phyloP scores from a whole-genome alignment of 2,888 invertebrate genomes.

The Agrotis exclamationis region DNA sequence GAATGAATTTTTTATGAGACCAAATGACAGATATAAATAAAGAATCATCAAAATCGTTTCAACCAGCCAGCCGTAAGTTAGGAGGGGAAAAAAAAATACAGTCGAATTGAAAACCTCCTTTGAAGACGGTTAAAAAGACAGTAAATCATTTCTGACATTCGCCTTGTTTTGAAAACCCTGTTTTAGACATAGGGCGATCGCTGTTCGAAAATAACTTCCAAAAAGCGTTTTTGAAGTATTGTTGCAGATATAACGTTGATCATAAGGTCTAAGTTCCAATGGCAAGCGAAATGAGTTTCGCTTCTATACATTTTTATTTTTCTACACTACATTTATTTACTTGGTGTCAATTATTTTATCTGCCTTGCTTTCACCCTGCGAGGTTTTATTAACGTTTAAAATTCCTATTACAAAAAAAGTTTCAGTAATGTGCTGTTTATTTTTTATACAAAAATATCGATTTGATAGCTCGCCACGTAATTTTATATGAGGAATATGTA shows the following conservation, averaged over 20 bases:
- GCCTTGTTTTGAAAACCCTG: too few relatives aligned
- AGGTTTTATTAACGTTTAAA: constrained; percentile 16
- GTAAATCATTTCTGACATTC: too few relatives aligned
- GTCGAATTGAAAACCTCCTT: too few relatives aligned
- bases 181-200: too few relatives aligned
- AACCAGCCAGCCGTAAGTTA: too few relatives aligned
- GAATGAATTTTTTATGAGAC: too few relatives aligned
- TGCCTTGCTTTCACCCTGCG: constrained; percentile 15
- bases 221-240: neutral
- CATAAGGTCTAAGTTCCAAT: neutral
- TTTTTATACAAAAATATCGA: neutral
- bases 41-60: too few relatives aligned
- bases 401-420: constrained; percentile 7
- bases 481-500: neutral
- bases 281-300: neutral
- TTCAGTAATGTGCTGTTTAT: neutral
- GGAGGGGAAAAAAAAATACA: too few relatives aligned
- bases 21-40: too few relatives aligned
- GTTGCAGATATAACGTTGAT: neutral
- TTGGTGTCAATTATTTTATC: neutral
- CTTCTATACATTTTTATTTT: neutral
- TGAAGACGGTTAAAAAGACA: too few relatives aligned
- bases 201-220: too few relatives aligned
- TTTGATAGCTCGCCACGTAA: neutral
- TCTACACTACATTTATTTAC: neutral